These are phyloP conservation scores for Pelusios castaneus DNA, from an alignment of 2,113 vertebrate genomes.

Conservation along the genomic window DNA sequence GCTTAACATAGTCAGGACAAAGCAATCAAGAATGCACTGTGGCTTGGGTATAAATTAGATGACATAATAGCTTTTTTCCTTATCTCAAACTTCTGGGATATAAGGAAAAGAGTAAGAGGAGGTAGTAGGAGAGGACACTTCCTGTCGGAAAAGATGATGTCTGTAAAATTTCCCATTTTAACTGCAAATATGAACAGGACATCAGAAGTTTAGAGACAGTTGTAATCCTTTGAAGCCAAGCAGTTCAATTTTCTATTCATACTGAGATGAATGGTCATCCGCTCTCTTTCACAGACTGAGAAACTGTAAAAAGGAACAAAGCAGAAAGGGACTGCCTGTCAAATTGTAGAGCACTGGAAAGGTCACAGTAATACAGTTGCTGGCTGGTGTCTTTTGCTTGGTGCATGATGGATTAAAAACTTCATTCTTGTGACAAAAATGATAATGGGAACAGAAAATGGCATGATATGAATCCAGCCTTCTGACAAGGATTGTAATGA, in stretches of 20 bases:
- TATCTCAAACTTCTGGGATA: neutral
- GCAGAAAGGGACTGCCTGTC: conserved; percentile 44
- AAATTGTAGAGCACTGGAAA: conserved; percentile 36
- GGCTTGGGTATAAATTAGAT: neutral
- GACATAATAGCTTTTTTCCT: neutral
- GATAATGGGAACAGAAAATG: conserved; percentile 46
- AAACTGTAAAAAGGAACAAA: conserved; percentile 42
- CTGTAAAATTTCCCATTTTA: conserved; percentile 1
- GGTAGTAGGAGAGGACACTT: neutral
- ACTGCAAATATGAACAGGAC: neutral
- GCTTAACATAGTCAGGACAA: accelerated
- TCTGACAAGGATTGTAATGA: conserved; percentile 43
- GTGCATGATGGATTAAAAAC: conserved; percentile 55
- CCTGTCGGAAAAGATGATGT: neutral
- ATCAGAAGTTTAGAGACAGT: conserved; percentile 19
- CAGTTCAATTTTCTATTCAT: neutral
- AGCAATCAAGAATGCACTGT: neutral
- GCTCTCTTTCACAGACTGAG: conserved; percentile 5
- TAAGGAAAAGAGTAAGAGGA: accelerated
- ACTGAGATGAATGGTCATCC: neutral
- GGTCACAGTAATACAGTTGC: neutral
- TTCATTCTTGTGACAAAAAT: conserved; percentile 43
- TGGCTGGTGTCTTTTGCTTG: conserved; percentile 44
- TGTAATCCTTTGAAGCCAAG: neutral
- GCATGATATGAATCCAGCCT: conserved; percentile 39